Evolutionary conservation across 2,797 vertebrate genomes (phyloP).

Genomic region (Tangara arthus): DNA sequence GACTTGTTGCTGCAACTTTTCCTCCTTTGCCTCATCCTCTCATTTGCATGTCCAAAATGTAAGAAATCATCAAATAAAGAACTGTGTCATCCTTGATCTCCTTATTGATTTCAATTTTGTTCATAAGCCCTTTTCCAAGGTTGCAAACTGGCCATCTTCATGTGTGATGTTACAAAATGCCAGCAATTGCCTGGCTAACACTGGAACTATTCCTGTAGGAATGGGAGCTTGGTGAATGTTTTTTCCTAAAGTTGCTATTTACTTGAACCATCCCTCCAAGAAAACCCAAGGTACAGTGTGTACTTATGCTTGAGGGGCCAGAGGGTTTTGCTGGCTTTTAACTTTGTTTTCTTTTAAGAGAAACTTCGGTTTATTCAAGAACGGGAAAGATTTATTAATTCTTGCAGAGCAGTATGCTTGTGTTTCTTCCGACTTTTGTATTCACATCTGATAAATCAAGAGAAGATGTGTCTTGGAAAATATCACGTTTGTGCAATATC

Average conservation of each 20-base stretch:
- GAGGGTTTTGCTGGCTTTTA: neutral
- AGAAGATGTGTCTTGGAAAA: neutral
- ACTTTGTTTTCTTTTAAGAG: neutral
- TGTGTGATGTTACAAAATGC: neutral
- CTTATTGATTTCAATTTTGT: neutral
- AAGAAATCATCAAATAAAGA: neutral
- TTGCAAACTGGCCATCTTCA: neutral
- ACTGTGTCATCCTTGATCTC: neutral
- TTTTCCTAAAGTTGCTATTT: neutral
- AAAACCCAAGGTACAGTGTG: neutral
- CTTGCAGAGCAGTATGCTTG: neutral
- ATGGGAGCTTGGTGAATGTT: neutral
- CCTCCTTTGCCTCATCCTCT: neutral
- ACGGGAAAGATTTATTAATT: neutral
- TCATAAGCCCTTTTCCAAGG: neutral
- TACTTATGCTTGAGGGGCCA: neutral
- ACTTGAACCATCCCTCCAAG: neutral
- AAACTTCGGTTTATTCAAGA: neutral
- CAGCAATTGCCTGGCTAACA: neutral
- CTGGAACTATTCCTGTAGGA: neutral
- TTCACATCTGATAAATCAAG: neutral
- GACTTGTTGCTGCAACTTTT: neutral
- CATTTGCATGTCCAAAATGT: neutral
- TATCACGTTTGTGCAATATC: rapidly evolving
- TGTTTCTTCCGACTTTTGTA: neutral